Base-by-base conservation (phyloP, 2,113 vertebrate species). In the Sitta europaea region DNA sequence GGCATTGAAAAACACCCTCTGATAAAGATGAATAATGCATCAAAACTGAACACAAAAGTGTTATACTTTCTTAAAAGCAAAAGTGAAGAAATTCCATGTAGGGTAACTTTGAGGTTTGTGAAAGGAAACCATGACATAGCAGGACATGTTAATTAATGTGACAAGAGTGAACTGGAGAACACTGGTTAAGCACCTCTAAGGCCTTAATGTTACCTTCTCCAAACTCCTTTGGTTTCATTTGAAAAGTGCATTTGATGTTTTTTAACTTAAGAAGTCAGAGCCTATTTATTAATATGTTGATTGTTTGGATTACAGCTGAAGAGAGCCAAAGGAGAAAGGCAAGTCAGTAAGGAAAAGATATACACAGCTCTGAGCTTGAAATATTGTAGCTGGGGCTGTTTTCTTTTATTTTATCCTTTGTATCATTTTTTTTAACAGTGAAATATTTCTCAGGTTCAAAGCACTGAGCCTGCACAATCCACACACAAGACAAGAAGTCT, bases 41-140 rank as follows among this genome's bases (percentile, higher is more conserved):
- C 36, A 79, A 76, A 68, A 42, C 5, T 24, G 10, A 48, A 55
- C 5, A 21, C 6, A 31, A 15, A 48, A 35, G 3, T 10, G 48
- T 55, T 59, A 68, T 61, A 27, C 7, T 82, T 61, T 36, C 62
- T 33, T 62, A 31, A 35, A 55, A 38, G 6, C 2, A 59, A 68
- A 90, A 73, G 10, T 43, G 24, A 65, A 79, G 40, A 35, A 45
- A 63, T 3, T 0, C 2, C 17, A 33, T 29, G 6, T 9, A 47
- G 13, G 31, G 10, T 42, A 66, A 61, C 2, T 20, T 47, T 21
- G 73, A 31, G 20, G 9, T 66, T 92, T 85, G 40, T 36, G 24
- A 82, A 75, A 54, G 6, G 5, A 63, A 75, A 42, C 29, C 12
- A 35, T 0, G 0, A 27, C 33, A 57, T 20, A 35, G 9, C 4